Conservation (phyloP, 2,888 invertebrate genomes). For the Pocota personata region DNA sequence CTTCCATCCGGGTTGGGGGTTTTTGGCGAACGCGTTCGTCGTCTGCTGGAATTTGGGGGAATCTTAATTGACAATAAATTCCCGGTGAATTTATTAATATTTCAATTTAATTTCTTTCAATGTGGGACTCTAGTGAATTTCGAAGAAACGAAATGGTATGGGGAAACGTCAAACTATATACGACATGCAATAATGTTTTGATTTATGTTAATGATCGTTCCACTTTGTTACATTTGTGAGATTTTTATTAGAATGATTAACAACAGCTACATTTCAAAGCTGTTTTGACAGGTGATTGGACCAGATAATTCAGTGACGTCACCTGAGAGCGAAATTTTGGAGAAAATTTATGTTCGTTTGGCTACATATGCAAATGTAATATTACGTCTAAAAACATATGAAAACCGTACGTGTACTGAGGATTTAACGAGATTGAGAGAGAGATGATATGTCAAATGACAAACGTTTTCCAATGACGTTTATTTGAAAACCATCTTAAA, state of each 20-base stretch:
- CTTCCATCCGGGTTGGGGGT: constrained; percentile 15
- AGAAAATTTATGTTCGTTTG: too few relatives aligned
- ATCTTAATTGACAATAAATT: constrained; percentile 73
- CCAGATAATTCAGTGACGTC: too few relatives aligned
- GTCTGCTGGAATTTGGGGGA: constrained; percentile 54
- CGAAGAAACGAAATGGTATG: not conserved
- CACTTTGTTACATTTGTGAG: constrained; percentile 7
- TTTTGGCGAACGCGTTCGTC: not conserved
- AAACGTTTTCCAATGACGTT: too few relatives aligned
- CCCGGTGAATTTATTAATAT: constrained; percentile 42
- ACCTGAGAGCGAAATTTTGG: too few relatives aligned
- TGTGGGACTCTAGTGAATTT: not conserved
- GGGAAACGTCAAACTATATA: not conserved
- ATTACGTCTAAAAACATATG: too few relatives aligned
- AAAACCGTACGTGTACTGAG: too few relatives aligned
- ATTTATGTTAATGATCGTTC: constrained; percentile 26
- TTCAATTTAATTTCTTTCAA: not conserved
- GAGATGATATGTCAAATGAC: too few relatives aligned
- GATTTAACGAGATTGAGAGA: too few relatives aligned
- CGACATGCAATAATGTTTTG: not conserved
- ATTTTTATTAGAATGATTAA: not conserved
- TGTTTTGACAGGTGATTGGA: not conserved
- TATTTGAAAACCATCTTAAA: too few relatives aligned
- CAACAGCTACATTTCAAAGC: too few relatives aligned
- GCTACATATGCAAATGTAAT: too few relatives aligned